Evolutionary conservation across 2,113 vertebrate species (phyloP), one percentile per base, ranked within the genome.

Genomic region (Gnathonemus longibarbis): DNA sequence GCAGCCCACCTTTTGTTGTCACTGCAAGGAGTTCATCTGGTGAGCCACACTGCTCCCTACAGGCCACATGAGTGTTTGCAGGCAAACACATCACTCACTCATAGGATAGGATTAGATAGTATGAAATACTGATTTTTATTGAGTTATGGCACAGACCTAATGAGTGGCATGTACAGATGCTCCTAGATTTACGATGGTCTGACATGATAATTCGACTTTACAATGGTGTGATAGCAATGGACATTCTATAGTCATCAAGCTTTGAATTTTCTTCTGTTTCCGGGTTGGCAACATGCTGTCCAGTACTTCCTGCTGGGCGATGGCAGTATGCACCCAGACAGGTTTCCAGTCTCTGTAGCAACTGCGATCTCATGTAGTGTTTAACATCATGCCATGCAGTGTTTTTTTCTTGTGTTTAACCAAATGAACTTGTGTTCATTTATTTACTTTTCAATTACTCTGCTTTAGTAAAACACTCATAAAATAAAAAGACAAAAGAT

Each of bases 11-110:
- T 99, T 98, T 95, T 99, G 98, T 93, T 99, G 97, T 0, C 98
- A 99, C 95, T 99, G 98, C 95, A 96, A 94, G 91, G 98, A 99
- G 85, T 99, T 99, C 90, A 99, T 99, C 95, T 99, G 98, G 98
- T 99, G 95, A 97, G 86, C 13, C 31, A 0, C 88, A 13, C 46
- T 53, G 10, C 49, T 10, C 24, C 46, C 74, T 39, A 17, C 31
- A 9, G 50, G 49, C 11, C 15, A 39, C n/a, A 87, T 0, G 19
- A 53, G 13, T 52, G 24, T 35, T 52, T 52, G 11, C 49, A 50
- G 85, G 49, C 49, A 50, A 77, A 39, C 13, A 52, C 85, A 27
- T 52, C 24, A 53, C 70, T 31, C 19, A 62, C 17, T n/a, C 11
- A 53, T 77, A 5, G 31, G 13, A 77, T 17, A 39, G 31, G 15